Base-by-base conservation (phyloP, 2,888 invertebrate species). In the Chloroclystis v-ata region DNA sequence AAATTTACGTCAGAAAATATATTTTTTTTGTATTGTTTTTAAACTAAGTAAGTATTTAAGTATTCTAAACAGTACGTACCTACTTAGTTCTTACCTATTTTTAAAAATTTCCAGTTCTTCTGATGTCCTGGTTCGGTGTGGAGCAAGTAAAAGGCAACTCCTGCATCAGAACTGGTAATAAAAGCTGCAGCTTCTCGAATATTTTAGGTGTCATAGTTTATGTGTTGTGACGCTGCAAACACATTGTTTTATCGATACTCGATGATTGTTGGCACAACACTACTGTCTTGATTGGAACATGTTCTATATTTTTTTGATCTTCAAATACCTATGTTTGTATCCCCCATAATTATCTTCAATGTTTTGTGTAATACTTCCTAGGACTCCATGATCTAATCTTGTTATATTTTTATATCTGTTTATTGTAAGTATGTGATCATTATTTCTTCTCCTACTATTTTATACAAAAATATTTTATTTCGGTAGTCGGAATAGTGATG, bases 41-140 rank as follows among this genome's bases (percentile, higher is more conserved):
- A 20, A 20, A n/a, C n/a, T n/a, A n/a, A n/a, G n/a, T n/a, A n/a
- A n/a, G n/a, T n/a, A n/a, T n/a, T n/a, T n/a, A n/a, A n/a, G n/a
- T n/a, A n/a, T n/a, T n/a, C n/a, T n/a, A n/a, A n/a, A n/a, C n/a
- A n/a, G n/a, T n/a, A n/a, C n/a, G n/a, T n/a, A n/a, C 20, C 2
- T 20, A 5, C 20, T 20, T 20, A 9, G 3, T 13, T 33, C n/a
- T n/a, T 20, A 39, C 33, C 32, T 24, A 26, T 40, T 13, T 43
- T 28, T 28, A 14, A 37, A 38, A 35, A 56, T 37, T 86, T 87
- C 48, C 86, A 89, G 88, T 89, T 71, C 82, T 89, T 64, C 84
- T 89, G 68, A 83, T 88, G 83, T 88, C 88, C 68, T 89, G 88
- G 88, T 82, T 89, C 66, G 88, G 87, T 56, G 86, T 80, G 72